phyloP scores from a whole-genome alignment of 1,140 invertebrate species.

The Dermatophagoides farinae region DNA sequence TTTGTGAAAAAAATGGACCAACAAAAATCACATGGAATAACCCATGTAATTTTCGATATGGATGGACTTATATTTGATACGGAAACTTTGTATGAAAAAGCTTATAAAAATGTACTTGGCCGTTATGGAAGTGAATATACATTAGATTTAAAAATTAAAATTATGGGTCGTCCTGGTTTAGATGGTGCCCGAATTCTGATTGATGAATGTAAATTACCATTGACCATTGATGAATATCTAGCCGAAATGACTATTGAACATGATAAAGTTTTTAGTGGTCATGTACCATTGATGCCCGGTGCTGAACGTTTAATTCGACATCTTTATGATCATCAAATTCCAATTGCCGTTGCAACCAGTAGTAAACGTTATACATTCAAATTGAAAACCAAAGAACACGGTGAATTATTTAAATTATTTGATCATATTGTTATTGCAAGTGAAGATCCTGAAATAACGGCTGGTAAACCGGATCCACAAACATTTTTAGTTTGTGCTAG shows the following conservation, averaged over 20 bases:
- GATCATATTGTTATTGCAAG: conserved; percentile 14
- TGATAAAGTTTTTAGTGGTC: conserved; percentile 1
- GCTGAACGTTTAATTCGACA: conserved; percentile 13
- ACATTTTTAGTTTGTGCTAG: conserved; percentile 11
- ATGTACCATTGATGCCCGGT: conserved; percentile 14
- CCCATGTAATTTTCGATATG: conserved; percentile 16
- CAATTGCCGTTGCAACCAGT: conserved; percentile 13
- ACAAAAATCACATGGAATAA: background rate
- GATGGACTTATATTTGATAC: conserved; percentile 14
- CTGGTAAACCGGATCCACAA: conserved; percentile 16
- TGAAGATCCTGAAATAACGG: conserved; percentile 15
- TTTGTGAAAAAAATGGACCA: too few relatives aligned
- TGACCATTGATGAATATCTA: background rate
- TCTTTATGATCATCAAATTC: conserved; percentile 10
- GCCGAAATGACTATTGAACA: background rate
- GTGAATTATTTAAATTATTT: conserved; percentile 13
- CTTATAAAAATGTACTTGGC: background rate
- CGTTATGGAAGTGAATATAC: background rate
- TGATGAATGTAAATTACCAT: conserved; percentile 6
- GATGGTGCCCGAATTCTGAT: background rate
- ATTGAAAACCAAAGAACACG: conserved; percentile 2
- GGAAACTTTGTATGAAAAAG: conserved; percentile 4
- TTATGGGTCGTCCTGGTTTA: background rate
- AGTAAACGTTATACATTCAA: background rate
- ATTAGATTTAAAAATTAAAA: conserved; percentile 1